phyloP scores from a whole-genome alignment of 2,113 vertebrate species.

The Cyphomyrus discorhynchus region DNA sequence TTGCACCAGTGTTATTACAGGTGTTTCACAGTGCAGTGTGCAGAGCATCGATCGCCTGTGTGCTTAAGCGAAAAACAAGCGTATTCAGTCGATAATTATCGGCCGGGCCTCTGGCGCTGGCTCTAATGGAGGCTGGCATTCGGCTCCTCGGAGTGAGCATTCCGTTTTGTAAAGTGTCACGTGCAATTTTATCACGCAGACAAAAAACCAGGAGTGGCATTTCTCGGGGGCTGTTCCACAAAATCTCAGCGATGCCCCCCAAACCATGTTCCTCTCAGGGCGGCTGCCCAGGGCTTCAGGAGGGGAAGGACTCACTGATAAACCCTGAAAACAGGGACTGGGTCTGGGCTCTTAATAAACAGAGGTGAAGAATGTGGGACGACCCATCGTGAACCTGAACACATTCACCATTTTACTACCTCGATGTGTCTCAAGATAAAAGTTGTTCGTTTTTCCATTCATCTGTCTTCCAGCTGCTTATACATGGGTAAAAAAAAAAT shows the following conservation, averaged over 20 bases:
- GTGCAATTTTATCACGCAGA: conserved; percentile 37
- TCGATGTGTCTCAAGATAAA: background rate
- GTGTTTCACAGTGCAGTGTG: background rate
- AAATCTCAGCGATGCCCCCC: background rate
- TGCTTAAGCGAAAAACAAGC: conserved; percentile 55
- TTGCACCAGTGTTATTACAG: background rate
- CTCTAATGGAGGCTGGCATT: conserved; percentile 56
- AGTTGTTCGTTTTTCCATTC: background rate
- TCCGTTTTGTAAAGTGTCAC: conserved; percentile 40
- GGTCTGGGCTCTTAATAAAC: background rate
- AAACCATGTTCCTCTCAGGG: background rate
- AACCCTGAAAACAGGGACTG: background rate
- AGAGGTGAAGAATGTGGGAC: background rate
- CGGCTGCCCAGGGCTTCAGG: background rate
- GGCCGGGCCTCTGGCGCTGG: conserved; percentile 51
- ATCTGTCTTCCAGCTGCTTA: background rate
- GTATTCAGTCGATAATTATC: conserved; percentile 66
- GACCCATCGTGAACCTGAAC: background rate
- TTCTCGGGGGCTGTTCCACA: background rate
- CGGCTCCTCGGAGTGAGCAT: conserved; percentile 47
- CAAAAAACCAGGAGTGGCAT: conserved; percentile 2
- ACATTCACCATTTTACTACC: background rate
- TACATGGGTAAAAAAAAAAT: no score
- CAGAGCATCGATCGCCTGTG: conserved; percentile 45
- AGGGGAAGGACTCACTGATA: background rate